Conservation (phyloP, 2,888 invertebrate genomes). For the Dasypolia templi region DNA sequence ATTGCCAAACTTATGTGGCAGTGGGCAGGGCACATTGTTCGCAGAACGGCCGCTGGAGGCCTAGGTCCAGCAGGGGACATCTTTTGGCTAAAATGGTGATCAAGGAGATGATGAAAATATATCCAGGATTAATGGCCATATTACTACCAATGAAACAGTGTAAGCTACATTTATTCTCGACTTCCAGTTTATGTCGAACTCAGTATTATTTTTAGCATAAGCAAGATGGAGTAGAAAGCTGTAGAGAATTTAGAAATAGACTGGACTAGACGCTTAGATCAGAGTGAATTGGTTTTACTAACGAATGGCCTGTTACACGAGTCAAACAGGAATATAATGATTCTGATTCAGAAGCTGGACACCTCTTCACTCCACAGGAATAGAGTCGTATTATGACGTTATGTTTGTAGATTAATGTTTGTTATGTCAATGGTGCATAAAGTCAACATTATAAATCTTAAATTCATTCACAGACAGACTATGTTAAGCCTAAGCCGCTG, state of each 20-base stretch:
- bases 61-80: not conserved
- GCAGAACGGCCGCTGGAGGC: too few species aligned
- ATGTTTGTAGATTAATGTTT: not conserved
- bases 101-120: not conserved
- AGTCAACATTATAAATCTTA: not conserved
- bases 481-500: too few species aligned
- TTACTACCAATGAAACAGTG: not conserved
- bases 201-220: not conserved
- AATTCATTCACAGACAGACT: not conserved
- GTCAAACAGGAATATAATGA: not conserved
- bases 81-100: not conserved
- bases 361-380: not conserved
- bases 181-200: not conserved
- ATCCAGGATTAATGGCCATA: not conserved
- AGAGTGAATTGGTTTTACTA: constrained; percentile 21
- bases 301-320: not conserved
- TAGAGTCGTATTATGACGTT: not conserved
- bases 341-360: not conserved
- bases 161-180: not conserved
- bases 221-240: not conserved
- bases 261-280: not conserved
- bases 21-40: too few species aligned
- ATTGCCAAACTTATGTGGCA: too few species aligned
- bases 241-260: not conserved
- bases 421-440: too few species aligned